Evolutionary conservation across 1,140 invertebrate genomes (phyloP).

Genomic region (Aphelinus atriplicis): DNA sequence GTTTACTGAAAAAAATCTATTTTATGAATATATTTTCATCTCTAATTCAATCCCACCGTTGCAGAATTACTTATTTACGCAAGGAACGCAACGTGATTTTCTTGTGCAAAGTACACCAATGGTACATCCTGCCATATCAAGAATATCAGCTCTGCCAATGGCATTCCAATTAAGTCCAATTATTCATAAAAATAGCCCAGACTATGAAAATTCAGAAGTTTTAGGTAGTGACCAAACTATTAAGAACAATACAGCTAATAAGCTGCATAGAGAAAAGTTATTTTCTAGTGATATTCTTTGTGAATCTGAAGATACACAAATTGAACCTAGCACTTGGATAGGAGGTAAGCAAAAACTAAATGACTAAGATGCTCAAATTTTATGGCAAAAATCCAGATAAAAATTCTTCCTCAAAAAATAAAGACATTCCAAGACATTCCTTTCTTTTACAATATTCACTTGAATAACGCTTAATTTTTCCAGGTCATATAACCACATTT

Average conservation of each 20-base stretch:
- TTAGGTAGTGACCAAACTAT: conserved; percentile 34
- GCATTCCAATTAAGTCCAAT: conserved; percentile 65
- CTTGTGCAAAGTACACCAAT: conserved; percentile 63
- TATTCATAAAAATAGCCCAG: conserved; percentile 49
- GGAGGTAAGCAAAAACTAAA: conserved; percentile 53
- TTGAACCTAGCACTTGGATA: conserved; percentile 64
- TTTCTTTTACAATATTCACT: too few relatives aligned
- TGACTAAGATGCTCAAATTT: background rate
- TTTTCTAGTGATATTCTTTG: conserved; percentile 37
- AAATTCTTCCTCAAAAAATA: too few relatives aligned
- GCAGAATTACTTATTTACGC: conserved; percentile 61
- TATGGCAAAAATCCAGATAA: too few relatives aligned
- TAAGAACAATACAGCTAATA: conserved; percentile 32
- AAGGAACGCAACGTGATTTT: conserved; percentile 47
- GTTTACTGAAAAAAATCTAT: conserved; percentile 17
- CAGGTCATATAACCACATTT: conserved; percentile 54
- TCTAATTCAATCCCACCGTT: conserved; percentile 11
- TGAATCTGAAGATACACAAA: conserved; percentile 46
- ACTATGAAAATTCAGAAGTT: conserved; percentile 46
- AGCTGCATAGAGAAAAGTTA: conserved; percentile 18
- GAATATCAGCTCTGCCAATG: conserved; percentile 55
- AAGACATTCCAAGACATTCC: too few relatives aligned
- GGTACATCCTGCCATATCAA: conserved; percentile 53
- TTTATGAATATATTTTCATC: conserved; percentile 19
- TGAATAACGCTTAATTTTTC: too few relatives aligned